Base-by-base conservation (phyloP, 2,888 invertebrate genomes). In the Ochropleura plecta region DNA sequence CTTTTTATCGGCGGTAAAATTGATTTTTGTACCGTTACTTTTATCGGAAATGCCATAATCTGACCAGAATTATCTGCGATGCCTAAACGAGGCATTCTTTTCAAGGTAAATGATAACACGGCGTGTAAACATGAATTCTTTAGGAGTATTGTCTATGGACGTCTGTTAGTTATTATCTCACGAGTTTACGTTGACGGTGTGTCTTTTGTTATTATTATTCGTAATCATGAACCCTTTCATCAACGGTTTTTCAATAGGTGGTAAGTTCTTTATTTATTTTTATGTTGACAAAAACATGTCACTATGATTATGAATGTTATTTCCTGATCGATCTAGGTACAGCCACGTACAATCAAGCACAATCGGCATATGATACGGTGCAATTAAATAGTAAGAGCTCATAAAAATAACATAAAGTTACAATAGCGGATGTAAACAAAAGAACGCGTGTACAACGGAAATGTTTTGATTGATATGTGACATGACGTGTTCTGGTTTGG, bases 161-260 rank as follows among this genome's bases (percentile, higher is more conserved):
- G 72, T 67, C 51, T 70, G 70, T 83, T 80, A 77, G 86, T 86
- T 49, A 73, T 46, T n/a, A 57, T 75, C 75, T 69, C 69, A 63
- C 55, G 69, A 80, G 69, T 71, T 76, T n/a, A 18, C 69, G 46
- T 8, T 73, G 55, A 57, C 16, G 70, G 66, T 55, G 78, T 76
- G 77, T 44, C 51, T 63, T 60, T 73, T 74, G 63, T 74, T 46
- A 44, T 44, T 74, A 40, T 46, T 76, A 73, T 72, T 62, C 66
- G 44, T 65, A 40, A 79, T 78, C 44, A 94, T 94, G 94, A 94
- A 94, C 87, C 94, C 94, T 30, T 94, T 94, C 89, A 65, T 90
- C 18, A 83, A 90, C 79, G 92, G 92, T 0, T 94, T 93, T 82
- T 76, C 90, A 40, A 88, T 92, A 76, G 90, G 85, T 63, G 92